phyloP scores from a whole-genome alignment of 2,888 invertebrate genomes.

The Linnaemya tessellans region DNA sequence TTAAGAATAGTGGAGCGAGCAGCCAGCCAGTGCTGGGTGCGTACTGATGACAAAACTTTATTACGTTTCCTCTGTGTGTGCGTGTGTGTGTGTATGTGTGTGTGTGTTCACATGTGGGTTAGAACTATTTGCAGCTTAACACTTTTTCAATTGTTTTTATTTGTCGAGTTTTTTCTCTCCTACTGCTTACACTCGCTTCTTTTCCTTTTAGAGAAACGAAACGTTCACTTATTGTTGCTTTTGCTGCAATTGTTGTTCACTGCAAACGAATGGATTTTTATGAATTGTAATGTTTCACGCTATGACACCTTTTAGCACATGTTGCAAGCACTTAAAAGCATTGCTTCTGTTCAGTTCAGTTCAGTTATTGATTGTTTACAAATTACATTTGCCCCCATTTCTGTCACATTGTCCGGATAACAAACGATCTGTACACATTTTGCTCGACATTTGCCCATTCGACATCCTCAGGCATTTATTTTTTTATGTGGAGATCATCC shows the following conservation, averaged over 20 bases:
- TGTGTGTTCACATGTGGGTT: not conserved
- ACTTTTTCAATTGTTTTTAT: conserved; percentile 47
- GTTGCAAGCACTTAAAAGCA: conserved; percentile 64
- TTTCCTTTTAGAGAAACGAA: conserved; percentile 25
- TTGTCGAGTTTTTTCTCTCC: conserved; percentile 15
- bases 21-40: conserved; percentile 40
- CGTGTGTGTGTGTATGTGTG: not conserved
- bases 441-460: conserved; percentile 36
- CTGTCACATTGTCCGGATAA: conserved; percentile 7
- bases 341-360: conserved; percentile 37
- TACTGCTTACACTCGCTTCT: conserved; percentile 4
- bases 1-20: conserved; percentile 12
- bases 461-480: not conserved
- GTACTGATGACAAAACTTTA: conserved; percentile 32
- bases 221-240: conserved; percentile 44
- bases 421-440: not conserved
- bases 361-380: conserved; percentile 64
- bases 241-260: conserved; percentile 34
- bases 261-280: conserved; percentile 44
- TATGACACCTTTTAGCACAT: conserved; percentile 66
- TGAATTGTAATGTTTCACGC: conserved; percentile 68
- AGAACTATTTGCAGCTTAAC: conserved; percentile 35
- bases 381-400: conserved; percentile 51
- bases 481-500: conserved; percentile 1
- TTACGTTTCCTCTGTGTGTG: not conserved